Conservation (phyloP, 2,113 vertebrate species). For the Regulus satrapa region DNA sequence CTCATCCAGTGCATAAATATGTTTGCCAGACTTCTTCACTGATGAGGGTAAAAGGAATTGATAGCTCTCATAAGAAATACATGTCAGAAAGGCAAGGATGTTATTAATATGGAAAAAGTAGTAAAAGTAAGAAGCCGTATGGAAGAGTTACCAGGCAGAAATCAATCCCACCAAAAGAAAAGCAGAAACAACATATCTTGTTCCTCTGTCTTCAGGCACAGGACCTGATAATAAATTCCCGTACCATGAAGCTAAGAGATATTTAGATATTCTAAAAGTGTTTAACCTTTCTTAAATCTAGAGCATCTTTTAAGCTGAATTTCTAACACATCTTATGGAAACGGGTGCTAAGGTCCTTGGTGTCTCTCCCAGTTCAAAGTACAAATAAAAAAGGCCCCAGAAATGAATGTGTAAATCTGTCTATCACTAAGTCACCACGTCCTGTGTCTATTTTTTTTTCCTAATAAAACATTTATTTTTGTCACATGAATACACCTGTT, state of each 20-base stretch:
- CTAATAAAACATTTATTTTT: not conserved
- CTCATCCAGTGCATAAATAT: not conserved
- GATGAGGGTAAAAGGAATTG: not conserved
- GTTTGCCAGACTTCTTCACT: not conserved
- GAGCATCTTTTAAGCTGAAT: not conserved
- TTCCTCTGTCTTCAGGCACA: not conserved
- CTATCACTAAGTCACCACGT: not conserved
- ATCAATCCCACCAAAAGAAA: not conserved
- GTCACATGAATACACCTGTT: not conserved
- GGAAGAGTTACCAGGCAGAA: not conserved
- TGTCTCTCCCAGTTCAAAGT: not conserved
- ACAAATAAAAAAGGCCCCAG: not conserved
- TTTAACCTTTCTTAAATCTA: not conserved
- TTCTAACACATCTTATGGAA: not conserved
- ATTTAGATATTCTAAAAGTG: not conserved
- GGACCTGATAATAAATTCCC: not conserved
- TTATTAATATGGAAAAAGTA: constrained; percentile 1
- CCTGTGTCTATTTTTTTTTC: not conserved
- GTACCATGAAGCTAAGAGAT: not conserved
- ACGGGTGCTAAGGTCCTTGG: not conserved
- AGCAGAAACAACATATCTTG: not conserved
- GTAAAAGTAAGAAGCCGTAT: not conserved
- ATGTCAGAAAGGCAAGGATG: not conserved
- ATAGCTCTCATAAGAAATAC: constrained; percentile 15
- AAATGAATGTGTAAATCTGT: not conserved